Base-by-base conservation (phyloP, 1,140 invertebrate genomes). In the Rhyacophila brunnea region DNA sequence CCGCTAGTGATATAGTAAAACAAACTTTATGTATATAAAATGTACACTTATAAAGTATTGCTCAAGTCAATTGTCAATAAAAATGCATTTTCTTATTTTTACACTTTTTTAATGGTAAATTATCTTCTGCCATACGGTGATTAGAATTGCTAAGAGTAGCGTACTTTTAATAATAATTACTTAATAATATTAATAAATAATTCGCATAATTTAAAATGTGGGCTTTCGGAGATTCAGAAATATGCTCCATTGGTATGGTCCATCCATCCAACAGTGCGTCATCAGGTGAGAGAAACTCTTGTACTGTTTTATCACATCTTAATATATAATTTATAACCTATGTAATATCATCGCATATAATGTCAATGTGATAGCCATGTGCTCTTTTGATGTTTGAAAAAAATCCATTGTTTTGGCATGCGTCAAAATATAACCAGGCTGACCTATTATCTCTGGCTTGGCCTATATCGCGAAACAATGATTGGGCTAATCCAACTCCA, bases 211-310 rank as follows among this genome's bases (percentile, higher is more conserved):
- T 36, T 54, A 66, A 62, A 44, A 78, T 80, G 76, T 83, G 80
- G 79, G 75, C 77, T 66, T 76, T 78, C 52, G 80, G 81, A 67
- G 83, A 81, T 67, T 82, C 83, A 52, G 85, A 87, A 77, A 87
- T 87, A 74, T 87, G 81, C 68, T 86, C 86, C 65, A 87, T 88
- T 67, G 86, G 86, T 68, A 87, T 88, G 86, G 80, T 88, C 65
- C 81, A 81, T 63, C 82, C 82, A 56, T 86, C 85, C 60, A 79
- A 83, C 67, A 87, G 85, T 77, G 80, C 83, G 57, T 83, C 85
- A 66, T 87, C 85, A 58, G 85, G 85, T 78, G 74, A 83, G 79
- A 74, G 23, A 28, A 28, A 28, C 9, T 28, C 23, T 28, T 28
- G 9, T 28, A 9, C 23, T 28, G 47, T 13, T 40, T 40, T 15